Base-by-base conservation (phyloP, 23 tunicate genomes). In the Oikopleura vanhoeffeni region DNA sequence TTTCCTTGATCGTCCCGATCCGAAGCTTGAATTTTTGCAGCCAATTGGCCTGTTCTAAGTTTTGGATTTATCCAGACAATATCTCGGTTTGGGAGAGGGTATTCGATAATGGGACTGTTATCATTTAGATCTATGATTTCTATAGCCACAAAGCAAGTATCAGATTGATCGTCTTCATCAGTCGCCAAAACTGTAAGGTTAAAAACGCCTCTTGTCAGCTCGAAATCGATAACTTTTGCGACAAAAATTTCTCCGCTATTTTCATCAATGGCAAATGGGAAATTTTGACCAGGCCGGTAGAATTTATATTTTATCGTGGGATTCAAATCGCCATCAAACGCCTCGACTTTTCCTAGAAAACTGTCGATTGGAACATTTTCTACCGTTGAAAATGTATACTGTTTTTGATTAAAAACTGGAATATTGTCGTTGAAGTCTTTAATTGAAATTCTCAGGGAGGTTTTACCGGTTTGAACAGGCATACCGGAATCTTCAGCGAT, bases 211-310 rank as follows among this genome's bases (percentile, higher is more conserved):
- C 24, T 13, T 13, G 13, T 24, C 13, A 13, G 13, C 24, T 49
- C 64, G 24, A 49, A 49, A 49, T 49, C 64, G 24, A 49, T 49
- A 49, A 49, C 24, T 8, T 24, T 13, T 24, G 64, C 64, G 64
- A 49, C 64, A 49, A 49, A 71, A 30, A 71, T 71, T 32, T 71
- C 79, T 18, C 79, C 79, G 32, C 36, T 24, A 28, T 30, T 33
- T 18, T 71, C 79, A 30, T 71, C 35, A 30, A 71, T 71, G 27
- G 79, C 27, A 71, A 71, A 71, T 71, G 79, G 79, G 3, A 71
- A 38, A 30, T 71, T 30, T 18, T 18, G 4, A 2, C 38, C 35
- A 2, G 34, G 4, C 2, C 3, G 34, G n/a, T n/a, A n/a, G 2
- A 71, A 2, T 3, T 33, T 24, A 71, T 13, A 71, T 18, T 13